Evolutionary conservation across 2,797 vertebrate species (phyloP).

Genomic region (Sebastes wilsoni): DNA sequence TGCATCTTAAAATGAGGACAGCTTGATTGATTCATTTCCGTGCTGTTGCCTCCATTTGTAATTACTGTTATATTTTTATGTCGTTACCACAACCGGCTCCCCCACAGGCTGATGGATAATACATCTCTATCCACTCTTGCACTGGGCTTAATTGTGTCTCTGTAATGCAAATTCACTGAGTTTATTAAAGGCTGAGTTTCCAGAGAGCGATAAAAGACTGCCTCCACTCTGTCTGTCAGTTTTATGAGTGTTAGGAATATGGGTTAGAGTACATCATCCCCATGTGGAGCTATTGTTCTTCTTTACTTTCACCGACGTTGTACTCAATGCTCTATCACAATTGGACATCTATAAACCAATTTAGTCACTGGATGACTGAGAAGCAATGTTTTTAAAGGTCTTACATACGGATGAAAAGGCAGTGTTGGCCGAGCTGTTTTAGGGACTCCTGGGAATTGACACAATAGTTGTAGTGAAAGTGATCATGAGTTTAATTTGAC

Average conservation of each 20-base stretch:
- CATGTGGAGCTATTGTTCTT: neutral
- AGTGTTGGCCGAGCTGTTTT: neutral
- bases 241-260: constrained; percentile 22
- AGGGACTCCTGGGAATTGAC: neutral
- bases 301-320: neutral
- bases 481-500: neutral
- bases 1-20: constrained; percentile 46
- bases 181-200: constrained; percentile 49
- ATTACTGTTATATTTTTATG: constrained; percentile 74
- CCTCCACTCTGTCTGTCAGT: constrained; percentile 26
- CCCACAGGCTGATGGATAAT: constrained; percentile 56
- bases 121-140: constrained; percentile 54
- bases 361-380: neutral
- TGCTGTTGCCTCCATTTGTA: constrained; percentile 66
- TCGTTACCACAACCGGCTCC: constrained; percentile 40
- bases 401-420: neutral
- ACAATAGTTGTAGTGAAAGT: neutral
- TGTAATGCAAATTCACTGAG: constrained; percentile 47
- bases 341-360: neutral
- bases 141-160: constrained; percentile 54
- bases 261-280: neutral
- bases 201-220: constrained; percentile 29
- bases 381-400: neutral
- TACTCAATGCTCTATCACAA: neutral
- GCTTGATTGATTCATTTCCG: constrained; percentile 72